Conservation (phyloP, 2,113 vertebrate species). For the Laticauda laticaudata region DNA sequence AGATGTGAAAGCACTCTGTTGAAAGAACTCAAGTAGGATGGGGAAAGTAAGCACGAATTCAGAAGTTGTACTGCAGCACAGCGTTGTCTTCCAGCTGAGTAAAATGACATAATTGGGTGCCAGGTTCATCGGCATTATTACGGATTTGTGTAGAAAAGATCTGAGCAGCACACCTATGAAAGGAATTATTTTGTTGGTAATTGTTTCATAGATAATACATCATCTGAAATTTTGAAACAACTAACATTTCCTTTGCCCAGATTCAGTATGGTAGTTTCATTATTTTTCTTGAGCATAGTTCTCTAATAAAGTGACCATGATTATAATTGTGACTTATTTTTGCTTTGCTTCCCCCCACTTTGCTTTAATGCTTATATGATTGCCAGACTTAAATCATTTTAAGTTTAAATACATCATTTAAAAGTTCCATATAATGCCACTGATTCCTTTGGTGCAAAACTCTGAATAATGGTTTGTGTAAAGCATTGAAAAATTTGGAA, state of each 20-base stretch:
- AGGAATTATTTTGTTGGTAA: not conserved
- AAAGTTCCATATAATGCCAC: not conserved
- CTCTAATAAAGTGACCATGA: not conserved
- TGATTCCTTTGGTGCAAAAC: not conserved
- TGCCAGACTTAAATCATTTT: not conserved
- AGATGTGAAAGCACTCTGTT: not conserved
- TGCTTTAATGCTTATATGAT: not conserved
- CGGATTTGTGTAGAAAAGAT: too few relatives aligned
- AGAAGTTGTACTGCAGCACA: not conserved
- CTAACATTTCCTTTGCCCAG: not conserved
- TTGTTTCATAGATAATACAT: not conserved
- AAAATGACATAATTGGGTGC: not conserved
- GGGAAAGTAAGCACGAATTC: not conserved
- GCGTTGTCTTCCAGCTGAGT: not conserved
- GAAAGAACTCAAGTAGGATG: not conserved
- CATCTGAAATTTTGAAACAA: not conserved
- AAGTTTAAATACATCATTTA: not conserved
- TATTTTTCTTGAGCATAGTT: not conserved
- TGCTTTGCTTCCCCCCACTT: not conserved
- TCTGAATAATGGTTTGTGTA: not conserved
- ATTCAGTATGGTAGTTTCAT: not conserved
- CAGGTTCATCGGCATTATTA: not conserved
- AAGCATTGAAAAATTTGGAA: not conserved
- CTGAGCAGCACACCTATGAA: not conserved
- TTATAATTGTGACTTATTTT: not conserved